These are phyloP conservation scores for Euzetes globulus DNA, from an alignment of 2,888 invertebrate genomes.

Conservation along the genomic window DNA sequence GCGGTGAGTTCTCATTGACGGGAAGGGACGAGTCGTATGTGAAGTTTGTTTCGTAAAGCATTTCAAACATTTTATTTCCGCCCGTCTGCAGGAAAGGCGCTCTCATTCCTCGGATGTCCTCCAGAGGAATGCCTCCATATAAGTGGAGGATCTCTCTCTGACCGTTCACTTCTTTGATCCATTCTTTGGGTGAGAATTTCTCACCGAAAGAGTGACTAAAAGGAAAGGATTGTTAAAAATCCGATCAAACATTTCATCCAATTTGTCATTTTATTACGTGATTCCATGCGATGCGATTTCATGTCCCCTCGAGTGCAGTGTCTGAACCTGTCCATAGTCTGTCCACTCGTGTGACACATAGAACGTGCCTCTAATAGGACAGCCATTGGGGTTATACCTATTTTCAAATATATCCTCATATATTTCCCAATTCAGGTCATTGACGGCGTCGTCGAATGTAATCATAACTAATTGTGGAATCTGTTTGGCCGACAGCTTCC, in stretches of 20 bases:
- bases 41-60: slow-evolving; percentile 90
- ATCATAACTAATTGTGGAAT: slow-evolving; percentile 84
- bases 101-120: slow-evolving; percentile 86
- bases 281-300: slow-evolving; percentile 97
- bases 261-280: slow-evolving; percentile 45
- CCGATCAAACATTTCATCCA: neutral
- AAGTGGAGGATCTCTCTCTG: slow-evolving; percentile 78
- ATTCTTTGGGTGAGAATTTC: slow-evolving; percentile 89
- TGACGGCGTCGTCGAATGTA: slow-evolving; percentile 90
- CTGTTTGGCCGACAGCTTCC: slow-evolving; percentile 69
- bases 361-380: slow-evolving; percentile 66
- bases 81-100: slow-evolving; percentile 88
- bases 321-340: slow-evolving; percentile 94
- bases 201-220: slow-evolving; percentile 85
- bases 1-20: slow-evolving; percentile 84
- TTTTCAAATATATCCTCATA: slow-evolving; percentile 58
- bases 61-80: slow-evolving; percentile 94
- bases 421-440: slow-evolving; percentile 85
- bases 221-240: neutral
- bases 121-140: slow-evolving; percentile 77
- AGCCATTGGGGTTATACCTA: slow-evolving; percentile 52
- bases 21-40: slow-evolving; percentile 94
- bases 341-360: slow-evolving; percentile 99
- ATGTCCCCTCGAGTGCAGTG: slow-evolving; percentile 85
- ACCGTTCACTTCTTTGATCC: slow-evolving; percentile 89